Base-by-base conservation (phyloP, 2,888 invertebrate species). In the Pheosia gnoma region DNA sequence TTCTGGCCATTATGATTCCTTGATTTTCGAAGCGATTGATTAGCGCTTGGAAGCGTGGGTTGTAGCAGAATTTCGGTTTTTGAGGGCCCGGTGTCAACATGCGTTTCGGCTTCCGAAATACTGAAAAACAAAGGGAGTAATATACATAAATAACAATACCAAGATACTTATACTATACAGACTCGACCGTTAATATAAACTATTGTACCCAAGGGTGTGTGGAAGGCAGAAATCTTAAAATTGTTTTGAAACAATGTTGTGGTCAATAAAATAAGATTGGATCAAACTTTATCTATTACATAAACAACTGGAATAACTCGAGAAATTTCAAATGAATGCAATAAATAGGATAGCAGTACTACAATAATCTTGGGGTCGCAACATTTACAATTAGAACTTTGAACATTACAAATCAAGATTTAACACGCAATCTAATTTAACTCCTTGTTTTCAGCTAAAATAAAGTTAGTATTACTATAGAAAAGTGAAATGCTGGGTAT, bases 1-100 rank as follows among this genome's bases (percentile, higher is more conserved):
- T 93, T 59, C 91, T 79, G 0, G 90, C 85, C 70, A 85, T 71
- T 3, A 81, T 86, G 11, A 84, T 71, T 2, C 87, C 86, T 67
- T 88, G 88, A 67, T 83, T 84, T 65, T 93, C 93, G 51, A 93
- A 93, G 10, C 91, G 85, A 68, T 93, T 93, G 58, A 93, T 84
- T 25, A 93, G 81, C 0, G 93, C 93, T 85, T 93, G 93, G 66
- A 93, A 93, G 2, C 91, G 88, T 5, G 93, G 93, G 62, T 93
- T 93, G 63, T 80, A 71, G 67, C 81, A 81, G 51, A 82, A 86
- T 62, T 79, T 84, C 1, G 84, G 89, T 69, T 79, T 87, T 57
- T 91, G 92, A 5, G 92, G 93, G 0, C 93, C 94, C 0, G 94
- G 94, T 9, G 94, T 94, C 1, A 93, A 75, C 88, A 90, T 90